Evolutionary conservation across 2,888 invertebrate species (phyloP).

Genomic region (Drosophila lutescens): DNA sequence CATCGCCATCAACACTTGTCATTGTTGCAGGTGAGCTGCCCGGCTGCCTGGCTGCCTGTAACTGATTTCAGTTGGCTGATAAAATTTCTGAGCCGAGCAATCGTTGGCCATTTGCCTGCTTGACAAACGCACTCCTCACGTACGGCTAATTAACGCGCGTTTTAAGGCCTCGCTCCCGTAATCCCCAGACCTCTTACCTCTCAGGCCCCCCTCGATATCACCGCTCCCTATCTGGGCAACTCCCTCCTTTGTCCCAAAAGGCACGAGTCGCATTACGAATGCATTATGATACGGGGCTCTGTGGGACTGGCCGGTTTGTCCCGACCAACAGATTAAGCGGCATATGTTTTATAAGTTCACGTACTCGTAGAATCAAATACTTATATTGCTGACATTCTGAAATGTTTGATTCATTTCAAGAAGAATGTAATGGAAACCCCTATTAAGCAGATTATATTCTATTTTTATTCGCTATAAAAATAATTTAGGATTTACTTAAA

Average conservation of each 20-base stretch:
- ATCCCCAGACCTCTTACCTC: conserved; percentile 42
- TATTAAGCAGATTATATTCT: too few relatives aligned
- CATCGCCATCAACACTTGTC: conserved; percentile 69
- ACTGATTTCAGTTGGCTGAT: conserved; percentile 73
- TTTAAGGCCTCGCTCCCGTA: conserved; percentile 57
- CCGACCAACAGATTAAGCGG: neutral
- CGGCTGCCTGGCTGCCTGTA: conserved; percentile 37
- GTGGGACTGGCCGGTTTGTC: neutral
- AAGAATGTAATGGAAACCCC: too few relatives aligned
- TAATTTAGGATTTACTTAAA: too few relatives aligned
- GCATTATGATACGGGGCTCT: conserved; percentile 42
- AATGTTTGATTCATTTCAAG: too few relatives aligned
- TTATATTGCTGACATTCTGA: neutral
- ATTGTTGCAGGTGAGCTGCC: conserved; percentile 70
- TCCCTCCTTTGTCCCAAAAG: conserved; percentile 36
- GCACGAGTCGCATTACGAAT: conserved; percentile 46
- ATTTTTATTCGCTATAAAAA: too few relatives aligned
- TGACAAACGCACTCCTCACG: conserved; percentile 77
- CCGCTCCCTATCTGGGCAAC: conserved; percentile 15
- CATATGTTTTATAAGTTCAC: conserved; percentile 4
- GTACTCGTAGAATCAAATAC: neutral
- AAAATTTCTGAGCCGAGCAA: conserved; percentile 59
- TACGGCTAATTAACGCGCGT: conserved; percentile 72
- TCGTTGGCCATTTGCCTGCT: conserved; percentile 54
- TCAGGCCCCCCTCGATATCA: conserved; percentile 24